phyloP scores from a whole-genome alignment of 2,888 invertebrate genomes.

The Epinotia nisella region DNA sequence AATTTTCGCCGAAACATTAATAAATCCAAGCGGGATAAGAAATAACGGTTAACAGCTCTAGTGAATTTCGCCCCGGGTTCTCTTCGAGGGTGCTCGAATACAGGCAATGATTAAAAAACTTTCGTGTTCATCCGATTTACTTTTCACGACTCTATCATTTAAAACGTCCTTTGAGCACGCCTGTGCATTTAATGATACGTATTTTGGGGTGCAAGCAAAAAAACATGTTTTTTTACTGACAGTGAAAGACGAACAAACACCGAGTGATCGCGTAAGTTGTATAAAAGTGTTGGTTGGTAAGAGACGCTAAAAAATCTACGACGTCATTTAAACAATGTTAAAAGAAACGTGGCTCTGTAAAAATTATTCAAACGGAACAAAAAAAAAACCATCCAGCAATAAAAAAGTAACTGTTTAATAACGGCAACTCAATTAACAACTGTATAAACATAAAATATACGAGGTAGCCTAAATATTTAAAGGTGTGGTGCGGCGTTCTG shows the following conservation, averaged over 20 bases:
- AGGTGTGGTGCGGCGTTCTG: constrained; percentile 50
- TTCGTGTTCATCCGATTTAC: neutral
- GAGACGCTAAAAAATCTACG: no score
- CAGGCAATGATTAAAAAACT: constrained; percentile 20
- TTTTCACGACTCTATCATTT: neutral
- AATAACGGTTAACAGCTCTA: neutral
- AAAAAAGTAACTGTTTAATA: constrained; percentile 26
- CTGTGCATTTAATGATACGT: no score
- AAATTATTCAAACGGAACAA: neutral
- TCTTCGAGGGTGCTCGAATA: neutral
- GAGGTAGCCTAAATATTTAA: constrained; percentile 9
- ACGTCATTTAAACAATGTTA: neutral
- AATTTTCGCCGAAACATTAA: no score
- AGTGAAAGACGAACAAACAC: no score
- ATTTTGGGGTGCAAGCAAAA: no score
- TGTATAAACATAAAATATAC: constrained; percentile 13
- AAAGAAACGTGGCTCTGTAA: neutral
- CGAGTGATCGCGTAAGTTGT: no score
- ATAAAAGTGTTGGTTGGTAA: no score
- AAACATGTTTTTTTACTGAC: no score
- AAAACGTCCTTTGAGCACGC: no score
- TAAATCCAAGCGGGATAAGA: neutral
- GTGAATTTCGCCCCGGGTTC: neutral
- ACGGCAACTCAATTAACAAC: constrained; percentile 22
- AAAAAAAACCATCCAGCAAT: neutral